phyloP scores from a whole-genome alignment of 2,797 vertebrate genomes.

The Spondyliosoma cantharus region DNA sequence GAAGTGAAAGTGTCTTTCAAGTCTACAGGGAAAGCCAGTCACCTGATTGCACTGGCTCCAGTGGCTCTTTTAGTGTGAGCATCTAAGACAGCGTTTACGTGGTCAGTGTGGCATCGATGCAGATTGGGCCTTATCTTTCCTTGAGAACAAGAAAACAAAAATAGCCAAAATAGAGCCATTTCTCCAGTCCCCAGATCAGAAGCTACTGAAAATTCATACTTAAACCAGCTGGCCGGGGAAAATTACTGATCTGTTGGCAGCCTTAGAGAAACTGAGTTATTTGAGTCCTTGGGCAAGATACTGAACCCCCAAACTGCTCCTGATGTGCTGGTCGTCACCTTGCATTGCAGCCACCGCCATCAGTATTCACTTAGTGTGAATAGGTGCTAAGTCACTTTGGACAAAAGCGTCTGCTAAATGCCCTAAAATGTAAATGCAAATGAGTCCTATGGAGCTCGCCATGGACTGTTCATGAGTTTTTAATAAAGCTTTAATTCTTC shows the following conservation, averaged over 20 bases:
- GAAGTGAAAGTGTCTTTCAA: constrained; percentile 20
- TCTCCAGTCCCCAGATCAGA: background rate
- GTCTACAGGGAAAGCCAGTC: constrained; percentile 12
- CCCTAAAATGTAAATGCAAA: too few species aligned
- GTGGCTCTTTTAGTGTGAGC: constrained; percentile 8
- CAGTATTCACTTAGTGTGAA: too few species aligned
- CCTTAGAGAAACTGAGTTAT: background rate
- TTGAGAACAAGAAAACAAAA: constrained; percentile 12
- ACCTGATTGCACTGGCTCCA: constrained; percentile 3
- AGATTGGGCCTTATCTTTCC: constrained; percentile 7
- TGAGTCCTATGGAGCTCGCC: background rate
- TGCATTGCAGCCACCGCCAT: too few species aligned
- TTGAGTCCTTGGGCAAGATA: background rate
- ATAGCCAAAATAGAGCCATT: background rate
- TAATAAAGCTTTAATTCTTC: constrained; percentile 5
- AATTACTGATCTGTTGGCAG: background rate
- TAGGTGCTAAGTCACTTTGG: too few species aligned
- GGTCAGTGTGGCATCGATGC: background rate
- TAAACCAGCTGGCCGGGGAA: background rate
- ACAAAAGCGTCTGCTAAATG: too few species aligned
- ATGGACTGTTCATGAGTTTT: background rate
- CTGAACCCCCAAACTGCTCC: too few species aligned
- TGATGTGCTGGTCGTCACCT: too few species aligned
- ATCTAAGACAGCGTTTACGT: background rate
- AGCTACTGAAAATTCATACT: background rate